Evolutionary conservation across 2,888 invertebrate genomes (phyloP).

Genomic region (Seladonia tumulorum): DNA sequence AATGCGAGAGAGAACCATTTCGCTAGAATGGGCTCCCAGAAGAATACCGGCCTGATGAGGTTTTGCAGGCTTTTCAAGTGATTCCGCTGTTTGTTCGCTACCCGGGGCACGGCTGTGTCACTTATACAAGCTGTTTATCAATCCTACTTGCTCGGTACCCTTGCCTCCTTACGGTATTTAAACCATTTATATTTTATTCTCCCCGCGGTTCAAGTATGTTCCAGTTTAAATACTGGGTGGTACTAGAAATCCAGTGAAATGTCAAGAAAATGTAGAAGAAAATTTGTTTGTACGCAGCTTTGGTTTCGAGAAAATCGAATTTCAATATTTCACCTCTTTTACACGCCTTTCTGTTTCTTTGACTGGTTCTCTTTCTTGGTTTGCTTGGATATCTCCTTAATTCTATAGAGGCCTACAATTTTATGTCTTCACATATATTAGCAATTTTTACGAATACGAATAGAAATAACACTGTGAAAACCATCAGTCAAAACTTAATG

Average conservation of each 20-base stretch:
- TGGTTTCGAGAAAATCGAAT: not conserved
- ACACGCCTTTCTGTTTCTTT: too few species aligned
- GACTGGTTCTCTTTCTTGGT: too few species aligned
- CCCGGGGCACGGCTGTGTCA: not conserved
- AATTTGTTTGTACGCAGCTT: too few species aligned
- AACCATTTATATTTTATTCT: not conserved
- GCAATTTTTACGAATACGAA: too few species aligned
- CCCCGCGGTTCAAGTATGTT: not conserved
- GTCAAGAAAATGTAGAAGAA: too few species aligned
- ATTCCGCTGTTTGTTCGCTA: constrained; percentile 3
- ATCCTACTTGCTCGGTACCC: not conserved
- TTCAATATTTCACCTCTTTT: not conserved
- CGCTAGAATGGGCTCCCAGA: constrained; percentile 3
- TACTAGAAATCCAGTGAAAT: too few species aligned
- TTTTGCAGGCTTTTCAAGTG: not conserved
- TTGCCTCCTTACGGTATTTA: not conserved
- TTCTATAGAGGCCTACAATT: too few species aligned
- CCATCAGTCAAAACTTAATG: too few species aligned
- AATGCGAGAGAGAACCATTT: constrained; percentile 8
- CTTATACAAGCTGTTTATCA: constrained; percentile 1
- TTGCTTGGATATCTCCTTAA: too few species aligned
- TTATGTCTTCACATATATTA: too few species aligned
- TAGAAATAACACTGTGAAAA: too few species aligned
- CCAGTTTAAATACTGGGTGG: not conserved
- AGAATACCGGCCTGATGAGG: constrained; percentile 8